phyloP scores from a whole-genome alignment of 2,797 vertebrate species.

The Cryptoprocta ferox region DNA sequence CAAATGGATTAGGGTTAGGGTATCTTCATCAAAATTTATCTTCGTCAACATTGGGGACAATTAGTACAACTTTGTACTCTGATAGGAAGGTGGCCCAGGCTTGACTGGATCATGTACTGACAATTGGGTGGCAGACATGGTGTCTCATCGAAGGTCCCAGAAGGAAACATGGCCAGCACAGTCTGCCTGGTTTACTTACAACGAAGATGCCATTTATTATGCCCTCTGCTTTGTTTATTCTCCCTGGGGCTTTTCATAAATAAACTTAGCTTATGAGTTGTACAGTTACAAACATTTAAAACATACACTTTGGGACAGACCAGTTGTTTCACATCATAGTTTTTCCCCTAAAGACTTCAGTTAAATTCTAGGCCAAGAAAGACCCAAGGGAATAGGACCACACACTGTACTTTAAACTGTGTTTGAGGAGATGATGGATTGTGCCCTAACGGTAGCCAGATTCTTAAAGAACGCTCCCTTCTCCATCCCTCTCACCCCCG shows the following conservation, averaged over 20 bases:
- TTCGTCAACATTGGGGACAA: not conserved
- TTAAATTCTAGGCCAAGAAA: conserved; percentile 72
- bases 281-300: conserved; percentile 78
- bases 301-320: conserved; percentile 50
- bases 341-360: conserved; percentile 16
- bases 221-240: conserved; percentile 80
- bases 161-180: conserved; percentile 65
- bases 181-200: not conserved
- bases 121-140: not conserved
- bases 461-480: conserved; percentile 66
- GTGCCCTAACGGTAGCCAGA: conserved; percentile 80
- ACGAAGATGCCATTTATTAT: conserved; percentile 30
- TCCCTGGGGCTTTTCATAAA: conserved; percentile 80
- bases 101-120: not conserved
- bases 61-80: not conserved
- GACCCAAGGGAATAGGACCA: conserved; percentile 78
- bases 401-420: conserved; percentile 78
- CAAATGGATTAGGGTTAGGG: not conserved
- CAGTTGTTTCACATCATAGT: conserved; percentile 54
- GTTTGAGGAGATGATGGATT: conserved; percentile 76
- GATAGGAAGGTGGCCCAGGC: not conserved
- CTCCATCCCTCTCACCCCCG: not conserved
- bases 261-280: conserved; percentile 79
- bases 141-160: not conserved
- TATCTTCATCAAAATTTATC: not conserved